A percentile compares a stretch with the other conserved stretches of the same genome.
These are phyloP conservation scores for Leucopternis melanops DNA, from an alignment of 2,113 vertebrate genomes.

Conservation along the genomic window DNA sequence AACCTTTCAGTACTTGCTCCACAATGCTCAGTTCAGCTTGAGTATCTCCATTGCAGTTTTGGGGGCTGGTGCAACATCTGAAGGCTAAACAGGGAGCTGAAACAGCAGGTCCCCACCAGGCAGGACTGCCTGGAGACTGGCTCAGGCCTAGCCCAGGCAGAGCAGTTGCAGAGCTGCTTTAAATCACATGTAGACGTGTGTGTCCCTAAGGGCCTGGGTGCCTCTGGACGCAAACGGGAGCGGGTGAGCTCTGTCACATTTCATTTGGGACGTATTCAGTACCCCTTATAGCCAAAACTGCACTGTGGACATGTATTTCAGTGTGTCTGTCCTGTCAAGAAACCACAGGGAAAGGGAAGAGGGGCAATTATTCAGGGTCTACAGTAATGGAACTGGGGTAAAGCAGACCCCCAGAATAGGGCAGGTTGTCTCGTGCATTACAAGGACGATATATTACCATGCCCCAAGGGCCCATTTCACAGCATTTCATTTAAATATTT, in stretches of 20 bases:
- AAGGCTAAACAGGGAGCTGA: background rate
- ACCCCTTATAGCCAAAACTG: background rate
- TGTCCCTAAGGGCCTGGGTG: background rate
- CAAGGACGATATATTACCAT: background rate
- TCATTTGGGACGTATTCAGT: background rate
- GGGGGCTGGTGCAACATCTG: background rate
- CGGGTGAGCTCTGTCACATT: background rate
- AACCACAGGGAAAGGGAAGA: background rate
- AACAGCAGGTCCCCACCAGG: background rate
- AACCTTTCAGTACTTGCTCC: background rate
- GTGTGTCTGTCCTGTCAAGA: background rate
- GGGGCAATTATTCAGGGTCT: background rate
- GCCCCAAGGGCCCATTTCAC: background rate
- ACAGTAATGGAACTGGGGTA: rapidly evolving
- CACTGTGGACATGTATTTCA: background rate
- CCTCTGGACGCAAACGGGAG: background rate
- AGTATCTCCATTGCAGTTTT: background rate
- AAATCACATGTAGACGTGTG: background rate
- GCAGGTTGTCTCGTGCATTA: background rate
- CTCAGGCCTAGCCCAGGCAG: background rate
- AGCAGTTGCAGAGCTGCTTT: background rate
- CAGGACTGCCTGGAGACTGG: background rate
- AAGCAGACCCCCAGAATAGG: background rate
- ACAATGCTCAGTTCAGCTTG: rapidly evolving
- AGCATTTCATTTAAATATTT: background rate